A percentile compares a stretch with the other conserved stretches of the same genome.
Conservation (phyloP, 2,888 invertebrate genomes). For the Andrena marginata region DNA sequence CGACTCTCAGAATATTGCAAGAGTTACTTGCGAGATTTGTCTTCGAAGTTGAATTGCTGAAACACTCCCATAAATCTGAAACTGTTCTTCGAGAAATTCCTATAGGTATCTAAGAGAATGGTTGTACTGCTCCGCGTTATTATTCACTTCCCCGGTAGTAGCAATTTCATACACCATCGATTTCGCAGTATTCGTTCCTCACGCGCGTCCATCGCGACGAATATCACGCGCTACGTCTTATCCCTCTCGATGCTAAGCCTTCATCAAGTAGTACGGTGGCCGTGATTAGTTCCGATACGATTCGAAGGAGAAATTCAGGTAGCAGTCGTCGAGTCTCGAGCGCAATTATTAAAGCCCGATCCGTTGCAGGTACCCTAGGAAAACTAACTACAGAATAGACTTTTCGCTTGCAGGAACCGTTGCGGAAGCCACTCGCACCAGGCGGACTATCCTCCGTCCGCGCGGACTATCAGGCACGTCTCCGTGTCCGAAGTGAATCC, state of each 20-base stretch:
- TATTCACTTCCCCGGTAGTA: not conserved
- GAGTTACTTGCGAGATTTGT: not conserved
- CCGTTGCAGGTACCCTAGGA: not conserved
- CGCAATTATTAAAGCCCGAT: not conserved
- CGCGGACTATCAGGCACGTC: constrained; percentile 41
- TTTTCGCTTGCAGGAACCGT: constrained; percentile 42
- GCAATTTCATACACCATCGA: not conserved
- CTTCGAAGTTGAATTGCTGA: not conserved
- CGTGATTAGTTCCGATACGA: too few species aligned
- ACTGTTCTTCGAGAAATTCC: not conserved
- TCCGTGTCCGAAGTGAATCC: constrained; percentile 38
- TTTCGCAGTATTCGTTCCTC: not conserved
- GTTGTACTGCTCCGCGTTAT: not conserved
- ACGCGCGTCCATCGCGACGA: not conserved
- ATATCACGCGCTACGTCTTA: too few species aligned
- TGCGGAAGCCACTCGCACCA: constrained; percentile 52
- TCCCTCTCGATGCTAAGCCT: too few species aligned
- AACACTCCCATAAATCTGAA: not conserved
- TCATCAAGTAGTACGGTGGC: too few species aligned
- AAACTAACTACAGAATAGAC: not conserved
- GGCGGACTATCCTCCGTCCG: constrained; percentile 21
- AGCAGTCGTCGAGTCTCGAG: not conserved
- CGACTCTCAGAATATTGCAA: too few species aligned
- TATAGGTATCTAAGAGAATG: not conserved
- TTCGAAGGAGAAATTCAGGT: too few species aligned